Evolutionary conservation across 1,140 invertebrate genomes (phyloP).

Genomic region (Drosophila subobscura): DNA sequence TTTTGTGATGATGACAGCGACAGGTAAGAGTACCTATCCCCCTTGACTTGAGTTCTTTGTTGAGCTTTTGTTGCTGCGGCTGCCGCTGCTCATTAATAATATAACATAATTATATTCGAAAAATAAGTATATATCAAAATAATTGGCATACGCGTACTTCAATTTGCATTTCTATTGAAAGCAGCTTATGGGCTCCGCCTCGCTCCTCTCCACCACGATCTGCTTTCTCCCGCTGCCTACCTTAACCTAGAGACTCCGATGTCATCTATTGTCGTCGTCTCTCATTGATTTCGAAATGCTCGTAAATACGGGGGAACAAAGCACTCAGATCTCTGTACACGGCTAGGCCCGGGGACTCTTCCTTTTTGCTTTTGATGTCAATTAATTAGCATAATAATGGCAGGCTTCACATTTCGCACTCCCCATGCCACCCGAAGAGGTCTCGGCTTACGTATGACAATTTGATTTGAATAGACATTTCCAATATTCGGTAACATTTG

Average conservation of each 20-base stretch:
- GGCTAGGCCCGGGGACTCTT: conserved; percentile 7
- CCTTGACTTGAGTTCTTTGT: conserved; percentile 40
- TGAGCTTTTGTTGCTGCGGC: conserved; percentile 1
- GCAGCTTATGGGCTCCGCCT: conserved; percentile 56
- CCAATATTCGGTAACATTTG: conserved; percentile 61
- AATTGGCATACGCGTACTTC: conserved; percentile 72
- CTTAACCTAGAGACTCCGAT: background rate
- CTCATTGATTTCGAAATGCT: conserved; percentile 43
- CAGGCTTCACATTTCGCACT: conserved; percentile 73
- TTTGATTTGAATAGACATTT: conserved; percentile 62
- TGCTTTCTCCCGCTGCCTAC: background rate
- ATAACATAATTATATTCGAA: conserved; percentile 67
- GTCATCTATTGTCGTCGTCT: conserved; percentile 32
- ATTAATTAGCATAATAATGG: conserved; percentile 81
- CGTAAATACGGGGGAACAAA: conserved; percentile 35
- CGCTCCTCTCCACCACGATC: background rate
- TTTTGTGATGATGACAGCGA: conserved; percentile 55
- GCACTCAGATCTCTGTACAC: background rate
- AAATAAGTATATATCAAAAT: conserved; percentile 69
- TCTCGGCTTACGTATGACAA: conserved; percentile 53
- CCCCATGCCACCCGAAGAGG: conserved; percentile 8
- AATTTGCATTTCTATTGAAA: conserved; percentile 81
- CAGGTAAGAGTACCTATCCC: background rate
- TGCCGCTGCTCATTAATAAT: conserved; percentile 62
- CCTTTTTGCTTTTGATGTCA: conserved; percentile 65